Base-by-base conservation (phyloP, 1,140 invertebrate genomes). In the Amphibalanus amphitrite region DNA sequence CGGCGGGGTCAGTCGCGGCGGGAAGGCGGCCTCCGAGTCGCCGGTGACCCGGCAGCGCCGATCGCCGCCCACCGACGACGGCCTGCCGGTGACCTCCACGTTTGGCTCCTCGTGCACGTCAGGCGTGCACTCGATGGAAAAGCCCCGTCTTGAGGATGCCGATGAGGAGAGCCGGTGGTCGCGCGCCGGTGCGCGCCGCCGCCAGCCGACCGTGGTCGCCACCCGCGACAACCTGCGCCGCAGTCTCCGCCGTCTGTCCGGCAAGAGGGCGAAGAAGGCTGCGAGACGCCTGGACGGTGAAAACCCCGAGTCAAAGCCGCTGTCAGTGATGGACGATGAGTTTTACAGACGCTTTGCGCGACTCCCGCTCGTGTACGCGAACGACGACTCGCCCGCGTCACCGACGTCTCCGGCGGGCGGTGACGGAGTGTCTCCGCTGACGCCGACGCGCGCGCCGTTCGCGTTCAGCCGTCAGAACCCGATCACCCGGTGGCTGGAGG, bases 21-120 rank as follows among this genome's bases (percentile, higher is more conserved):
- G 13, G 10, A 23, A 13, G 47, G 47, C 13, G 13, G 33, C 33
- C 33, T 38, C 33, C 33, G 33, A 38, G 33, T 38, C 33, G 4
- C 13, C 47, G 47, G 47, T 23, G 17, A 13, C 10, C 47, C 47
- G 47, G 6, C 47, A 8, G 20, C 47, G 47, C 47, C 47, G 47
- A 4, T 38, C 33, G 33, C 6, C 47, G 47, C 10, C 17, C 47
- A 20, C 10, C 17, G 47, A 59, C 13, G 13, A 13, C 47, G 17
- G 13, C 47, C 47, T 59, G 47, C 47, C 47, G 13, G 47, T 59
- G 23, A 67, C 26, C 28, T 67, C 65, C 15, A 67, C 65, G 15
- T 67, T 26, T 17, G 65, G 65, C 65, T 67, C 65, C 10, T 67
- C 65, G 65, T 67, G 65, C 28, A 67, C 65, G 65, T 67, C 65